phyloP scores from a whole-genome alignment of 2,888 invertebrate species.

The Ellobium chinense region DNA sequence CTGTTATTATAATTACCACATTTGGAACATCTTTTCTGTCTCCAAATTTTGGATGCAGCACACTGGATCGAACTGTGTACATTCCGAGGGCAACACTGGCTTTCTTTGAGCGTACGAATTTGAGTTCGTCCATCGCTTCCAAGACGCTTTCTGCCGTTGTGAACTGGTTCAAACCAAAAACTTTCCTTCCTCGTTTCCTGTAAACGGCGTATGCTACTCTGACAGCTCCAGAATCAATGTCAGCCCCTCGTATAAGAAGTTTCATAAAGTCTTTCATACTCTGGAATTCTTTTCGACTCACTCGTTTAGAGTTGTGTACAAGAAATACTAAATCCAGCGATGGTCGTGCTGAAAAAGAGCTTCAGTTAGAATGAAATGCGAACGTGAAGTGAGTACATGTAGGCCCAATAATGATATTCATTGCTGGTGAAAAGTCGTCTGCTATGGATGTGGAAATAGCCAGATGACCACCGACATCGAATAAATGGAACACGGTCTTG shows the following conservation, averaged over 20 bases:
- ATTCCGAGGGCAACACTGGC: conserved; percentile 61
- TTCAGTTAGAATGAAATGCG: no score
- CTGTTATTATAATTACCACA: conserved; percentile 64
- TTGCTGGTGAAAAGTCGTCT: no score
- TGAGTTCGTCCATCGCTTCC: conserved; percentile 55
- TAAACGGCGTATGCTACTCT: conserved; percentile 66
- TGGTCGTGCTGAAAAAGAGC: conserved; percentile 11
- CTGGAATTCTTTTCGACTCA: not conserved
- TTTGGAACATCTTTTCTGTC: conserved; percentile 58
- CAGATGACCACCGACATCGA: no score
- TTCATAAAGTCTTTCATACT: conserved; percentile 55
- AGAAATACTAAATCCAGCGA: conserved; percentile 28
- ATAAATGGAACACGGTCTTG: no score
- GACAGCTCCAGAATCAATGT: conserved; percentile 55
- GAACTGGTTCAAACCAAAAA: conserved; percentile 64
- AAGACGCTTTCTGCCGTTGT: conserved; percentile 55
- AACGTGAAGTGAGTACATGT: no score
- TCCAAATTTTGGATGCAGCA: conserved; percentile 54
- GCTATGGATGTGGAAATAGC: no score
- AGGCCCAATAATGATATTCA: no score
- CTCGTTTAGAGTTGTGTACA: conserved; percentile 4
- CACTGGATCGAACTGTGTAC: conserved; percentile 53
- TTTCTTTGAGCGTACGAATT: conserved; percentile 46
- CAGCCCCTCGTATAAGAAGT: conserved; percentile 56
- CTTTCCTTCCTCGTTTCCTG: conserved; percentile 27